These are phyloP conservation scores for Stegastes partitus DNA, from an alignment of 2,113 vertebrate species.

Conservation along the genomic window DNA sequence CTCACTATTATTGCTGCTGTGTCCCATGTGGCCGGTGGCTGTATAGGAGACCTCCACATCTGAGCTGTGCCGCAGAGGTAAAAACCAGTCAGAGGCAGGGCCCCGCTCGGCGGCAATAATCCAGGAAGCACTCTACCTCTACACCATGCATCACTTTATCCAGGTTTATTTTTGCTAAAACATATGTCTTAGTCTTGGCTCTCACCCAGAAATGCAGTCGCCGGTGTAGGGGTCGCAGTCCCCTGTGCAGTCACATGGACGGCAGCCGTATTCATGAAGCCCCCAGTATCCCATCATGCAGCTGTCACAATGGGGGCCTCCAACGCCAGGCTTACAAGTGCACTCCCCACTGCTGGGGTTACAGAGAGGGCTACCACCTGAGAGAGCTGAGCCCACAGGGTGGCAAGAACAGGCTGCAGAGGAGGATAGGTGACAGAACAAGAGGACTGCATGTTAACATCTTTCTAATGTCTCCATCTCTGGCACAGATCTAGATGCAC, in stretches of 20 bases:
- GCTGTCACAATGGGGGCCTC: constrained; percentile 89
- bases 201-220: constrained; percentile 90
- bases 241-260: constrained; percentile 90
- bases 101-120: constrained; percentile 43
- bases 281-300: constrained; percentile 95
- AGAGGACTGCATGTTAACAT: constrained; percentile 35
- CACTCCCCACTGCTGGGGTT: constrained; percentile 91
- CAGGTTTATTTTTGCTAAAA: constrained; percentile 22
- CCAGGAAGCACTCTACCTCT: constrained; percentile 33
- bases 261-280: constrained; percentile 90
- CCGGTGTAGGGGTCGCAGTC: constrained; percentile 91
- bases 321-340: constrained; percentile 93
- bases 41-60: constrained; percentile 66
- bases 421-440: constrained; percentile 37
- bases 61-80: constrained; percentile 72
- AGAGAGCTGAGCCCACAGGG: constrained; percentile 86
- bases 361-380: constrained; percentile 82
- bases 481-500: constrained; percentile 6
- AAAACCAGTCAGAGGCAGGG: constrained; percentile 42
- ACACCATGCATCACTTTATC: constrained; percentile 15
- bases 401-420: constrained; percentile 91
- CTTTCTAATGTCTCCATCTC: constrained; percentile 5
- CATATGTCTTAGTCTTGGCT: constrained; percentile 23
- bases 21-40: constrained; percentile 68
- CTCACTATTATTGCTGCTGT: constrained; percentile 83